These are phyloP conservation scores for Danio jaintianensis DNA, from an alignment of 2,797 vertebrate genomes.

Conservation along the genomic window DNA sequence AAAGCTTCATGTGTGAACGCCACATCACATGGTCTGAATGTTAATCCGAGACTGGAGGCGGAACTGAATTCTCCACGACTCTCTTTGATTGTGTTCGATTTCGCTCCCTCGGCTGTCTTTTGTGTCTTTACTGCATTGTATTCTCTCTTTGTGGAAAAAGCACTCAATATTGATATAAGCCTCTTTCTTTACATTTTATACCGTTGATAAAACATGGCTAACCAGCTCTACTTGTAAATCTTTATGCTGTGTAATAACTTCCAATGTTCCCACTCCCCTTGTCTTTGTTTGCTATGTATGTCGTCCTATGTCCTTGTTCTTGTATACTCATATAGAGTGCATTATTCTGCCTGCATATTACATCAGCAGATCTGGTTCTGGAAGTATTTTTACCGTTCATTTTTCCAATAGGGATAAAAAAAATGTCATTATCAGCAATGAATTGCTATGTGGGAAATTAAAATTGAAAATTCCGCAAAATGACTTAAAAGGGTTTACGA, in stretches of 20 bases:
- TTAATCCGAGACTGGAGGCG: constrained; percentile 55
- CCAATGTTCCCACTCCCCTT: neutral
- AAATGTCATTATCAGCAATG: too few relatives aligned
- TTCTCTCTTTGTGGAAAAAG: constrained; percentile 27
- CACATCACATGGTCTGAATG: constrained; percentile 67
- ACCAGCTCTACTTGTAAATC: constrained; percentile 17
- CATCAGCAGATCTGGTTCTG: neutral
- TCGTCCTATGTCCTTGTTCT: neutral
- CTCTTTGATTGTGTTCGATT: constrained; percentile 5
- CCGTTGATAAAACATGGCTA: constrained; percentile 21
- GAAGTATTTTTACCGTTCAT: neutral
- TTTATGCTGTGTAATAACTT: constrained; percentile 10
- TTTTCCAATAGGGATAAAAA: neutral
- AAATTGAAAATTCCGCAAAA: too few relatives aligned
- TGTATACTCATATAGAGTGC: neutral
- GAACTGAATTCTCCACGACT: constrained; percentile 27
- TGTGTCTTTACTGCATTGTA: constrained; percentile 30
- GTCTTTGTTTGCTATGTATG: constrained; percentile 36
- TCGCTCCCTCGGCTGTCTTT: constrained; percentile 18
- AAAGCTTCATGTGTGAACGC: constrained; percentile 55
- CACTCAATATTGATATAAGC: constrained; percentile 41
- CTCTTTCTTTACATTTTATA: constrained; percentile 53
- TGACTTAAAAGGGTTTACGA: too few relatives aligned
- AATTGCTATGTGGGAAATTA: too few relatives aligned
- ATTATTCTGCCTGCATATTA: neutral